Evolutionary conservation across 2,113 vertebrate genomes (phyloP), one percentile per base, ranked within the genome.

Genomic region (Cynoglossus semilaevis): DNA sequence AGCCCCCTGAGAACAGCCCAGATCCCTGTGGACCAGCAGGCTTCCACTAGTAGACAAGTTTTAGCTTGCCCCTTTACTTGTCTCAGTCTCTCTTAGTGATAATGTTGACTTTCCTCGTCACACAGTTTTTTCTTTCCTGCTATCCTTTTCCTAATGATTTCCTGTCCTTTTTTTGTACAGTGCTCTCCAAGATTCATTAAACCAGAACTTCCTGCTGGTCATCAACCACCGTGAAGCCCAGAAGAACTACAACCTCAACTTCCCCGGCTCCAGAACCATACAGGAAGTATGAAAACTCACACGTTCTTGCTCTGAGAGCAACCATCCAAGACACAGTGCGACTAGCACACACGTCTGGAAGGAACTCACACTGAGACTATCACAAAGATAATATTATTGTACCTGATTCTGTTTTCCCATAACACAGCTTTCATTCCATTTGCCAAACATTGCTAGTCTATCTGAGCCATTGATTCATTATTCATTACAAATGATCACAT

Each of bases 161-260:
- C 12, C 35, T 51, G 7, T 63, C 15, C 53, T 64, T 15, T 49
- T 65, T 7, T 3, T 81, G n/a, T n/a, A 48, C 52, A 98, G 96
- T 88, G 90, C 91, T 91, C 94, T 94, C 76, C 94, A 94, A 89
- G 97, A 98, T 81, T 94, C 94, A 82, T 94, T 96, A 94, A 98
- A 94, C 92, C 95, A 98, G 87, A 99, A 93, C 93, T 98, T 94
- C 92, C 93, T 98, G 91, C 93, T 99, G 89, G 91, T 98, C 63
- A 91, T 99, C 92, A 96, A 92, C 89, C 96, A 99, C 90, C 92
- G 93, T 70, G 96, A 99, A 90, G 94, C 94, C 85, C 96, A 99
- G 94, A 95, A 92, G 91, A 96, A 98, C 85, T 98, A 99, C 93
- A 98, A 82, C 91, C 94, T 99, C 89, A 96, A 98, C 93, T 98